Percentiles rank a stretch among this genome's conserved stretches.
These are phyloP conservation scores for Drosophila nigricruria DNA, from an alignment of 2,888 invertebrate genomes.

Conservation along the genomic window DNA sequence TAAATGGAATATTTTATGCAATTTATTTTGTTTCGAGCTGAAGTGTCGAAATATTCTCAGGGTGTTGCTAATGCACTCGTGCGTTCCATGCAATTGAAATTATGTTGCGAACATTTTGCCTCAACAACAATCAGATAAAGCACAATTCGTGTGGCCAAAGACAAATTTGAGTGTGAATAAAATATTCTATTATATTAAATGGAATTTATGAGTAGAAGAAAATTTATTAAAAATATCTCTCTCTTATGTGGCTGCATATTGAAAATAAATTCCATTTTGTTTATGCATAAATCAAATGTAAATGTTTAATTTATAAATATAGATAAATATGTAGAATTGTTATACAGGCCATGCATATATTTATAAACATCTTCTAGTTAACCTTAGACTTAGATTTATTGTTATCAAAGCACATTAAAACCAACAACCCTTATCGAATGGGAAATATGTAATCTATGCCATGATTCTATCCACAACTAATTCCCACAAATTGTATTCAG, in stretches of 20 bases:
- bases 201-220: constrained; percentile 4
- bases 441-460: background rate
- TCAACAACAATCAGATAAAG: constrained; percentile 28
- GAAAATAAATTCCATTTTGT: background rate
- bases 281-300: no score
- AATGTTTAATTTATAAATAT: no score
- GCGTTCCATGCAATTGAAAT: constrained; percentile 63
- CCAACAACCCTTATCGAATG: constrained; percentile 9
- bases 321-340: no score
- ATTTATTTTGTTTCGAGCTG: constrained; percentile 71
- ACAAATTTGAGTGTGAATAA: constrained; percentile 27
- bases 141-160: constrained; percentile 12
- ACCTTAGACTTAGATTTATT: background rate
- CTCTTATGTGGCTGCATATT: background rate
- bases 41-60: constrained; percentile 63
- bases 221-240: background rate
- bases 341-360: no score
- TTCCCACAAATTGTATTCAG: constrained; percentile 1
- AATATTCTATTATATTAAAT: constrained; percentile 6
- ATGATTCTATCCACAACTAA: background rate
- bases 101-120: constrained; percentile 26
- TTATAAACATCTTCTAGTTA: no score
- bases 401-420: constrained; percentile 8
- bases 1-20: constrained; percentile 79
- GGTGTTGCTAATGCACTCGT: constrained; percentile 69